Evolutionary conservation across 1,140 invertebrate genomes (phyloP).

Genomic region (Subanguina moxae): DNA sequence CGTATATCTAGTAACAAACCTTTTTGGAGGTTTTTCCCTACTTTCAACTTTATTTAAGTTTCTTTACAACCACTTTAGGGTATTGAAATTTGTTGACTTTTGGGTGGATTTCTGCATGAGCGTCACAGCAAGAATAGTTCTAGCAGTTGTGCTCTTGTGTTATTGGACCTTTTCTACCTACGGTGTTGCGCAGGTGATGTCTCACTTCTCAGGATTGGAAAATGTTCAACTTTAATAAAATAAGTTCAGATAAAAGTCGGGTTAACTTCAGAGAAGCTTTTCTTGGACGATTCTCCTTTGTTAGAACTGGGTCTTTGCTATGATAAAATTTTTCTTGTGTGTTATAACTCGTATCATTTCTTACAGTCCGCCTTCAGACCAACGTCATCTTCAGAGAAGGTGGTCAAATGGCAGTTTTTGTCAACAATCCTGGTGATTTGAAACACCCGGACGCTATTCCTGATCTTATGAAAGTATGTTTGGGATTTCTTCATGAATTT

Average conservation of each 20-base stretch:
- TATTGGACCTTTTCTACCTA: slow-evolving; percentile 51
- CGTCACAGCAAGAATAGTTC: slow-evolving; percentile 30
- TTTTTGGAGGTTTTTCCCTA: neutral
- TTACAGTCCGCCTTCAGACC: slow-evolving; percentile 39
- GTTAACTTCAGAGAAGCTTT: slow-evolving; percentile 53
- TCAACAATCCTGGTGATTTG: slow-evolving; percentile 56
- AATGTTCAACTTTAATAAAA: no score
- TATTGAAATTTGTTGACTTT: slow-evolving; percentile 32
- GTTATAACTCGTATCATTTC: neutral
- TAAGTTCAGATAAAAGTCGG: slow-evolving; percentile 38
- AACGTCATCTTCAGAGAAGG: slow-evolving; percentile 57
- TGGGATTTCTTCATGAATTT: neutral
- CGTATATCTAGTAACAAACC: neutral
- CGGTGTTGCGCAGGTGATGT: slow-evolving; percentile 10
- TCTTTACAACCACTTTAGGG: neutral
- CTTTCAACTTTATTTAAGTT: no score
- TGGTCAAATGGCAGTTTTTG: slow-evolving; percentile 54
- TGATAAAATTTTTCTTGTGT: neutral
- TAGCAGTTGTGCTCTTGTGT: slow-evolving; percentile 35
- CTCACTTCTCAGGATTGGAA: no score
- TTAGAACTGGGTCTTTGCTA: slow-evolving; percentile 36
- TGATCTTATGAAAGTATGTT: slow-evolving; percentile 41
- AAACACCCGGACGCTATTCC: slow-evolving; percentile 44
- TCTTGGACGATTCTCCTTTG: slow-evolving; percentile 55
- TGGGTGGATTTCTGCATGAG: slow-evolving; percentile 54